Percentiles rank a stretch among this genome's conserved stretches.
Evolutionary conservation across 2,113 vertebrate genomes (phyloP).

Genomic region (Microcebus jonahi): DNA sequence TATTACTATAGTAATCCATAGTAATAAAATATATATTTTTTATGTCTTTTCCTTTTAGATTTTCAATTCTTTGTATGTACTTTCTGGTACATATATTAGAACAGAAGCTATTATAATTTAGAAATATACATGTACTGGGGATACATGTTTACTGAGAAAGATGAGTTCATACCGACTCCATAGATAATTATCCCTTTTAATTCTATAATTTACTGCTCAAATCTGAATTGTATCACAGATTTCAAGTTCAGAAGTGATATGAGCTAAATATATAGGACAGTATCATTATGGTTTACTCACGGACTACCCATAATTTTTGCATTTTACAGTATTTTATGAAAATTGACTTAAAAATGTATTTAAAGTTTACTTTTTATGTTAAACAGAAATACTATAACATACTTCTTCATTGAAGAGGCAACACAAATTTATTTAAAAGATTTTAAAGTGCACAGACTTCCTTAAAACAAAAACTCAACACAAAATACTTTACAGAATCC

Average conservation of each 20-base stretch:
- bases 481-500: background rate
- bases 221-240: background rate
- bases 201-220: slow-evolving; percentile 1
- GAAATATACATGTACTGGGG: background rate
- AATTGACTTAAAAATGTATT: background rate
- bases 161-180: background rate
- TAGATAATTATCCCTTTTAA: background rate
- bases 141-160: background rate
- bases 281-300: background rate
- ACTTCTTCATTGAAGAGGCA: slow-evolving; percentile 8
- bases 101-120: background rate
- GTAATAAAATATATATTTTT: background rate
- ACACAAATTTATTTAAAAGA: slow-evolving; percentile 34
- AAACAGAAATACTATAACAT: slow-evolving; percentile 10
- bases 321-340: slow-evolving; percentile 15
- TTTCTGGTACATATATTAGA: background rate
- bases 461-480: background rate
- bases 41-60: slow-evolving; percentile 2
- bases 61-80: background rate
- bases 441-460: slow-evolving; percentile 13
- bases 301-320: background rate
- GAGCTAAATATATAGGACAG: background rate
- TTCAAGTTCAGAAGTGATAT: background rate
- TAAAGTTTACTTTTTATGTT: slow-evolving; percentile 35
- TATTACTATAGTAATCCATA: background rate